A percentile compares a stretch with the other conserved stretches of the same genome.
Evolutionary conservation across 2,888 invertebrate genomes (phyloP).

Genomic region (Chrysomela aeneicollis): DNA sequence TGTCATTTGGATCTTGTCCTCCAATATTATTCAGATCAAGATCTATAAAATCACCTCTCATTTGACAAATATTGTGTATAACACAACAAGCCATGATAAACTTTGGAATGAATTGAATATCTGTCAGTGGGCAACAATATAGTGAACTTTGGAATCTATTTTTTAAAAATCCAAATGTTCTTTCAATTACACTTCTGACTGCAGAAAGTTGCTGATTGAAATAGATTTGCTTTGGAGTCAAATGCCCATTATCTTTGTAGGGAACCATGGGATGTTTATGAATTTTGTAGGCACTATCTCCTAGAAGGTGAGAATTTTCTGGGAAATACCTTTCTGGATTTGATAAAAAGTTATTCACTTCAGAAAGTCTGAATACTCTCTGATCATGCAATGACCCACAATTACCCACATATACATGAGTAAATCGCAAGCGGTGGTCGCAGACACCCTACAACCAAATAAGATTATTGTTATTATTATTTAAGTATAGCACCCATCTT

Average conservation of each 20-base stretch:
- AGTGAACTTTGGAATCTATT: no score
- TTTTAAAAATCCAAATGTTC: neutral
- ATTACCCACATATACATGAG: neutral
- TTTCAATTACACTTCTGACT: neutral
- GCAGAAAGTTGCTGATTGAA: neutral
- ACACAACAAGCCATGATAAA: neutral
- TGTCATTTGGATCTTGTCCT: no score
- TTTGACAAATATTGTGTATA: neutral
- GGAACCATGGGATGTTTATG: no score
- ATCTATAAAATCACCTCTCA: slow-evolving; percentile 2
- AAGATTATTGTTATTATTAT: neutral
- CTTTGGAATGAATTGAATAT: slow-evolving; percentile 2
- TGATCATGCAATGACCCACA: no score
- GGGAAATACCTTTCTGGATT: neutral
- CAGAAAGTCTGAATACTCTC: no score
- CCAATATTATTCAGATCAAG: neutral
- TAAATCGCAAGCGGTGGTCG: neutral
- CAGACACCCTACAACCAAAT: neutral
- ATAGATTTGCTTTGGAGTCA: neutral
- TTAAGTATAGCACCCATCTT: neutral
- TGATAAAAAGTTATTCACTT: no score
- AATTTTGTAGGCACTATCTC: slow-evolving; percentile 3
- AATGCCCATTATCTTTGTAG: slow-evolving; percentile 3
- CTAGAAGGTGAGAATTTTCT: neutral
- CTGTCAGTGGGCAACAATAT: neutral